Percentiles rank a stretch among this genome's conserved stretches.
Evolutionary conservation across 2,113 vertebrate genomes (phyloP).

Genomic region (Thalassoma bifasciatum): DNA sequence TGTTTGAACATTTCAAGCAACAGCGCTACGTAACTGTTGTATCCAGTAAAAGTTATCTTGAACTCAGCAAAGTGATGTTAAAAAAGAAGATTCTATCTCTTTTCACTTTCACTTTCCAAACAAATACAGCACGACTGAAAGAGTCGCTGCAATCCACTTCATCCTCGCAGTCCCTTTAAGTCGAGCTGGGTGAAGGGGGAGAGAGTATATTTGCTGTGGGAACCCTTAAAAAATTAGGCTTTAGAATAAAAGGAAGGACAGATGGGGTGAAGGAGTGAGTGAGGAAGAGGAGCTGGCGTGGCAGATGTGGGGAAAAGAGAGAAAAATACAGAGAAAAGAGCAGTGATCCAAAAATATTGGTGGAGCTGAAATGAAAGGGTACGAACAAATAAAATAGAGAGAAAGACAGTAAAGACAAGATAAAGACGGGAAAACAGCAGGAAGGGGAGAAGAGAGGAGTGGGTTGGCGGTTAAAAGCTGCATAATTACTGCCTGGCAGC

Average conservation of each 20-base stretch:
- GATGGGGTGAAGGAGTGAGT: neutral
- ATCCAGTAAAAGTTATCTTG: no score
- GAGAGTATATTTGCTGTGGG: neutral
- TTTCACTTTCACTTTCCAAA: no score
- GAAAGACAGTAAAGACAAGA: constrained; percentile 52
- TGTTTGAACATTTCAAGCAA: no score
- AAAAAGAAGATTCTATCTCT: no score
- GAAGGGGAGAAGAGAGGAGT: constrained; percentile 35
- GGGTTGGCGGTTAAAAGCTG: constrained; percentile 61
- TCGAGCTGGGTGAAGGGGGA: neutral
- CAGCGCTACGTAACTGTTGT: no score
- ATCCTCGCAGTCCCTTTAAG: no score
- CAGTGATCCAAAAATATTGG: constrained; percentile 59
- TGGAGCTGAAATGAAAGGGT: constrained; percentile 55
- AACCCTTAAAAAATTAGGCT: neutral
- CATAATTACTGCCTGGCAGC: constrained; percentile 73
- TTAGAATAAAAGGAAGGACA: constrained; percentile 13
- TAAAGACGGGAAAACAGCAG: constrained; percentile 61
- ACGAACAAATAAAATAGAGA: constrained; percentile 28
- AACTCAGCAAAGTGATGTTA: no score
- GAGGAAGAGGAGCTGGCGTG: neutral
- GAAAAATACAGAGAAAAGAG: constrained; percentile 41
- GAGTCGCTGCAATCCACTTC: no score
- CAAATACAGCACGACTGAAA: no score
- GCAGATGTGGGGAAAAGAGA: constrained; percentile 46